Evolutionary conservation across 2,888 invertebrate species (phyloP), one percentile per base, ranked within the genome.

Genomic region (Luffia ferchaultella): DNA sequence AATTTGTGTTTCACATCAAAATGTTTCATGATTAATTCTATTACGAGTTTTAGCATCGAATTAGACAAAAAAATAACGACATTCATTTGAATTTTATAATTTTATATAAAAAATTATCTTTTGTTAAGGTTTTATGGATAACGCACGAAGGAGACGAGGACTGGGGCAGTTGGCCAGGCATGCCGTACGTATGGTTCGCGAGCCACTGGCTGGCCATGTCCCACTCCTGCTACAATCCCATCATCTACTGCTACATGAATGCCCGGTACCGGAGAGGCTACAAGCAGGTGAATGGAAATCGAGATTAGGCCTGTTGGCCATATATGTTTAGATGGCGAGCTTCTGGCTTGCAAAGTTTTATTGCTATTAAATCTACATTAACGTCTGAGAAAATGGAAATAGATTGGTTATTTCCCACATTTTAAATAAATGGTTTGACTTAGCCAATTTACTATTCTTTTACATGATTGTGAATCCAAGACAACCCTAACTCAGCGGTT

Each of bases 211-310:
- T 95, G 57, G 92, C 94, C 48, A 94, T 94, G 93, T 93, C 93
- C 0, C 94, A 94, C 68, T 90, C 92, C 56, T 93, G 93, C 75
- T 94, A 93, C 85, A 95, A 95, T 70, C 94, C 94, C 20, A 88
- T 95, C 60, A 95, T 95, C 62, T 94, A 94, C 72, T 88, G 93
- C 74, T 93, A 91, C 80, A 93, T 95, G 93, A 95, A 95, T 71
- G 88, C 89, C 12, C 86, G 92, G 51, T 95, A 94, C 67, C 87
- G 93, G 1, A 82, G 87, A 12, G 90, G 91, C 0, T 90, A 92
- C 59, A 78, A 88, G 57, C 86, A 89, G 67, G 88, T 90, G 2
- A 18, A 15, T 18, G 12, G 3, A 16, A 42, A 2, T 42, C n/a
- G n/a, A 2, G 2, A 2, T n/a, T n/a, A n/a, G n/a, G n/a, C n/a